Conservation (phyloP, 2,113 vertebrate genomes). For the Patagioenas fasciata region DNA sequence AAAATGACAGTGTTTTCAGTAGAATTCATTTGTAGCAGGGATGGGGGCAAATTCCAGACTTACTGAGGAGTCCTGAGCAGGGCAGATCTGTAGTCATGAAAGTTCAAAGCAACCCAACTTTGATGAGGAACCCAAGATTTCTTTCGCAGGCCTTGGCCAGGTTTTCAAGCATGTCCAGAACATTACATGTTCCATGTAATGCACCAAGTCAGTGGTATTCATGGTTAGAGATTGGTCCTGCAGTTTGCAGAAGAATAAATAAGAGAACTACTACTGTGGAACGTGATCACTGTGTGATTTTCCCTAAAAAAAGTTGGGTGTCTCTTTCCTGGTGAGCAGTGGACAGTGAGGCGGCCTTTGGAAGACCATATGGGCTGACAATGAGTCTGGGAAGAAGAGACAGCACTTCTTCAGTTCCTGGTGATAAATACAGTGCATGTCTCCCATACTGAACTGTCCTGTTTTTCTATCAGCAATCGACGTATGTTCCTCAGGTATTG, state of each 20-base stretch:
- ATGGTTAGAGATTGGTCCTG: neutral
- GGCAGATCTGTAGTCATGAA: neutral
- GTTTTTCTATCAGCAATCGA: neutral
- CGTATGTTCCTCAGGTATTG: neutral
- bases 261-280: neutral
- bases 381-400: neutral
- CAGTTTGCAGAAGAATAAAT: neutral
- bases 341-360: neutral
- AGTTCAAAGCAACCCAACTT: neutral
- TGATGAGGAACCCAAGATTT: neutral
- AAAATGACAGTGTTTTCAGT: neutral
- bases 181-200: neutral
- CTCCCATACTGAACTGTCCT: neutral
- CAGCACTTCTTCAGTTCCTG: neutral
- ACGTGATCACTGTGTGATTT: neutral
- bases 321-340: neutral
- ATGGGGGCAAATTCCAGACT: neutral
- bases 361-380: neutral
- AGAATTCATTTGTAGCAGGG: neutral
- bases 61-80: neutral
- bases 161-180: neutral
- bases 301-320: rapidly evolving
- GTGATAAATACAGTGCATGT: neutral
- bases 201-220: neutral
- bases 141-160: neutral